Percentiles rank a stretch among this genome's conserved stretches.
phyloP scores from a whole-genome alignment of 2,113 vertebrate genomes.

The Channa maculata region DNA sequence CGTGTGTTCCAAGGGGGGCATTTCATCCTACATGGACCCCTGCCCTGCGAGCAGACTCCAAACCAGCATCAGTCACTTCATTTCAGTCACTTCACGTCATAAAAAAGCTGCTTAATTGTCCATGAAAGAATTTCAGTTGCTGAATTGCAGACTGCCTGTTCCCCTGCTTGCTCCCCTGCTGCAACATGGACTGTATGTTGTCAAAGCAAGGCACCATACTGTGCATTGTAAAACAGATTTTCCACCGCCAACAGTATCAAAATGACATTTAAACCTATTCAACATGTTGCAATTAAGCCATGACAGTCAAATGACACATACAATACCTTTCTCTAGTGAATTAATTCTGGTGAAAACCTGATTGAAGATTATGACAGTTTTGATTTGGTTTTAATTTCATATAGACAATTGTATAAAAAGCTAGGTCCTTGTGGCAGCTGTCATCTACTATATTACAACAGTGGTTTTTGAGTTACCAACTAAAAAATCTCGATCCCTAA shows the following conservation, averaged over 20 bases:
- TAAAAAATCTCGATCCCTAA: neutral
- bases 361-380: conserved; percentile 40
- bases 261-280: conserved; percentile 31
- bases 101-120: conserved; percentile 67
- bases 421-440: neutral
- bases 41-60: conserved; percentile 32
- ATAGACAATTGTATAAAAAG: conserved; percentile 1
- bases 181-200: conserved; percentile 25
- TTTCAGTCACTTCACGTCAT: conserved; percentile 45
- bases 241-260: conserved; percentile 7
- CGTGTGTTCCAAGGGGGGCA: conserved; percentile 33
- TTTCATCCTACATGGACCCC: conserved; percentile 59
- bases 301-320: conserved; percentile 36
- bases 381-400: conserved; percentile 19
- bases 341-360: neutral
- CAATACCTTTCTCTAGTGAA: conserved; percentile 11
- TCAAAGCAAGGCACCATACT: conserved; percentile 16
- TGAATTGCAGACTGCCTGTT: conserved; percentile 36
- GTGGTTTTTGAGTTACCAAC: neutral
- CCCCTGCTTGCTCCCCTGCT: conserved; percentile 15
- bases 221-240: conserved; percentile 39
- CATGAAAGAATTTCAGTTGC: conserved; percentile 60
- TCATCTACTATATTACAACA: conserved; percentile 13
- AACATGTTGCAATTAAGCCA: conserved; percentile 44
- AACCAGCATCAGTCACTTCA: conserved; percentile 39